phyloP scores from a whole-genome alignment of 1,140 invertebrate genomes.

The Dreissena rostriformis region DNA sequence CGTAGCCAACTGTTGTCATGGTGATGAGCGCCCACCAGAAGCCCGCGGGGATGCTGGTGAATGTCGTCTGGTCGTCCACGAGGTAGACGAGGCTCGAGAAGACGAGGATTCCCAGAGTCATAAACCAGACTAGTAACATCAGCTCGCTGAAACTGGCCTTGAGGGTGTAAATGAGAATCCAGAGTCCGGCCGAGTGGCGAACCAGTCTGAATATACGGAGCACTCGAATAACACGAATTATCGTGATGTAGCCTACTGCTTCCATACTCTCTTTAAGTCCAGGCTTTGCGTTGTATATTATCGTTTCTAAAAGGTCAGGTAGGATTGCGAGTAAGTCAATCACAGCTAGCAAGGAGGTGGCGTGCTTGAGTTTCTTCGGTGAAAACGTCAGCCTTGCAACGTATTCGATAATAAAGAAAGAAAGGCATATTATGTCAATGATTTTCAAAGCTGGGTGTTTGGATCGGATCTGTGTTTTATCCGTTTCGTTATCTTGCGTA shows the following conservation, averaged over 20 bases:
- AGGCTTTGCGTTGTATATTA: slow-evolving; percentile 44
- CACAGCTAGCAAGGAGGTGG: slow-evolving; percentile 82
- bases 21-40: slow-evolving; percentile 83
- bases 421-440: slow-evolving; percentile 36
- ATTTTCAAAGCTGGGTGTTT: slow-evolving; percentile 42
- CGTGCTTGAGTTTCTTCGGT: slow-evolving; percentile 44
- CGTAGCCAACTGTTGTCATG: slow-evolving; percentile 83
- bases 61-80: slow-evolving; percentile 84
- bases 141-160: slow-evolving; percentile 99
- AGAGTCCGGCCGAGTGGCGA: slow-evolving; percentile 95
- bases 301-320: slow-evolving; percentile 76
- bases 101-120: slow-evolving; percentile 99
- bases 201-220: slow-evolving; percentile 66
- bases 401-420: slow-evolving; percentile 42
- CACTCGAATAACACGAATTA: slow-evolving; percentile 62
- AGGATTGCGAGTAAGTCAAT: slow-evolving; percentile 81
- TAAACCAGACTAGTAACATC: slow-evolving; percentile 97
- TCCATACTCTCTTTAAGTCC: not conserved
- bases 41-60: slow-evolving; percentile 58
- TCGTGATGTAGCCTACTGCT: slow-evolving; percentile 37
- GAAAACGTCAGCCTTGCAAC: slow-evolving; percentile 26
- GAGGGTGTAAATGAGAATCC: slow-evolving; percentile 98
- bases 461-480: not conserved
- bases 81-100: slow-evolving; percentile 93
- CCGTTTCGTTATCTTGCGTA: not conserved